These are phyloP conservation scores for Pandemis heparana DNA, from an alignment of 2,888 invertebrate genomes.

Conservation along the genomic window DNA sequence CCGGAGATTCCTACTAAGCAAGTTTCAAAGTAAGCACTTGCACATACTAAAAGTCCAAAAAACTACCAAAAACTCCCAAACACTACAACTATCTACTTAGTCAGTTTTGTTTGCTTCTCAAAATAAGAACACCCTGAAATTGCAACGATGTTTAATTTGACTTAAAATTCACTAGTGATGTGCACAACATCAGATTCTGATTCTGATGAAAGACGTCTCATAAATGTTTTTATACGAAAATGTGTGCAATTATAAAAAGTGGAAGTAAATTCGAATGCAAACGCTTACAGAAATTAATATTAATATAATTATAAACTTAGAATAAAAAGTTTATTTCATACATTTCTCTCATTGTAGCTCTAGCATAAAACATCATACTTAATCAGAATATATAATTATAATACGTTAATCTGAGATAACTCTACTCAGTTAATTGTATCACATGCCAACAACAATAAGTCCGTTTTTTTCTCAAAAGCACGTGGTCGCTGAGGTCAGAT, in stretches of 20 bases:
- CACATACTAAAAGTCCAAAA: constrained; percentile 12
- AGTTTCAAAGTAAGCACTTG: constrained; percentile 40
- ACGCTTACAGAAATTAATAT: too few species aligned
- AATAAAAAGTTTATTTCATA: too few species aligned
- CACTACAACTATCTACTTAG: neutral
- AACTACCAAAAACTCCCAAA: neutral
- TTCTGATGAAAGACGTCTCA: neutral
- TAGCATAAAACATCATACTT: too few species aligned
- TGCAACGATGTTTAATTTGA: constrained; percentile 23
- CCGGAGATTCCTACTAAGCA: constrained; percentile 37
- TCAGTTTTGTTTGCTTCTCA: constrained; percentile 7
- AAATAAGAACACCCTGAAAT: constrained; percentile 20
- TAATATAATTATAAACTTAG: too few species aligned
- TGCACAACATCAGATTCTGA: neutral
- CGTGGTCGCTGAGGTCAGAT: neutral
- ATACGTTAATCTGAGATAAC: neutral
- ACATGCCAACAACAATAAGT: neutral
- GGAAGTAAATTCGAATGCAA: neutral
- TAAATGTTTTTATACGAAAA: neutral
- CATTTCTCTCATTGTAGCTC: too few species aligned
- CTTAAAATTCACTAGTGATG: constrained; percentile 1
- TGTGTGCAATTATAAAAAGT: neutral
- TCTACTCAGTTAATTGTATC: neutral
- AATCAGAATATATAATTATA: neutral
- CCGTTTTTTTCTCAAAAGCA: neutral